Evolutionary conservation across 2,888 invertebrate genomes (phyloP).

Genomic region (Glyphotaelius pellucidus): DNA sequence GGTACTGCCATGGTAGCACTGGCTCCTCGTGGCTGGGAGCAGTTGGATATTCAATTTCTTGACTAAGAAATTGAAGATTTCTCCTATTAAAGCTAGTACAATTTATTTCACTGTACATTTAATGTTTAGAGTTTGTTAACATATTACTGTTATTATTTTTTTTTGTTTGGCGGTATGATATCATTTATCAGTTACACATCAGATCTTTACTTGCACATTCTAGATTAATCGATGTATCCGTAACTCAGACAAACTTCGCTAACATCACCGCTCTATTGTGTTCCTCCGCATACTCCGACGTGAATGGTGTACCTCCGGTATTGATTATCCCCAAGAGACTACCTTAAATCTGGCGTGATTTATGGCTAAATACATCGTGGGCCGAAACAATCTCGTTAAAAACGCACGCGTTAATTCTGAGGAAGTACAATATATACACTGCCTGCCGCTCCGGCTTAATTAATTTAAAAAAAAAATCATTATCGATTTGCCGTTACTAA

Average conservation of each 20-base stretch:
- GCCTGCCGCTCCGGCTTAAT: background rate
- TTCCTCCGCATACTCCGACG: conserved; percentile 7
- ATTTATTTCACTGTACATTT: no score
- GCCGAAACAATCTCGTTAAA: conserved; percentile 9
- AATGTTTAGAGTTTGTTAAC: no score
- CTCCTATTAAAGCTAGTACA: no score
- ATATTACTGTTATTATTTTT: no score
- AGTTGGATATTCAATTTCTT: no score
- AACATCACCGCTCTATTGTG: background rate
- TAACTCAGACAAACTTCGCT: background rate
- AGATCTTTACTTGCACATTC: background rate
- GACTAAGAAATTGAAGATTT: no score
- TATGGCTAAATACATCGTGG: conserved; percentile 34
- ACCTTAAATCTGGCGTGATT: conserved; percentile 46
- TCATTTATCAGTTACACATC: background rate
- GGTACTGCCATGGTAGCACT: no score
- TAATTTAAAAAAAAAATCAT: no score
- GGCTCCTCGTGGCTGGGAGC: no score
- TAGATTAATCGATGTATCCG: background rate
- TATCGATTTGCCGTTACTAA: background rate
- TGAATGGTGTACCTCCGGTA: conserved; percentile 21
- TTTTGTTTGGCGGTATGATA: background rate
- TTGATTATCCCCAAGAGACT: conserved; percentile 43
- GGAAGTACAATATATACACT: background rate
- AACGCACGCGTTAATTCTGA: background rate